Base-by-base conservation (phyloP, 2,888 invertebrate species). In the Zygothrica quintamaculata region DNA sequence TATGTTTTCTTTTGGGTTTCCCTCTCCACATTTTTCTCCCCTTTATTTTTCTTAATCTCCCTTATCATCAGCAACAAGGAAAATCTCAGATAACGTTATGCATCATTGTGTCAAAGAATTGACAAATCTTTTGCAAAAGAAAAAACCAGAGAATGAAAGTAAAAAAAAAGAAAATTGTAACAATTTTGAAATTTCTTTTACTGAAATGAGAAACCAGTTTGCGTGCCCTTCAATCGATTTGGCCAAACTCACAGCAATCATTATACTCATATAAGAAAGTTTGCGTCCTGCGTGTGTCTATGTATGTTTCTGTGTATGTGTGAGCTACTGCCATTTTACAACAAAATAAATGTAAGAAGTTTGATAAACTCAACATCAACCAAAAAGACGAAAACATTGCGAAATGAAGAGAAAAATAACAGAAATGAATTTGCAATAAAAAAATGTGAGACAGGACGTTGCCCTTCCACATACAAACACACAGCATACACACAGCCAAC, bases 1-100 rank as follows among this genome's bases (percentile, higher is more conserved):
- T 66, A 53, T 52, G 61, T 71, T 8, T 11, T 26, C 7, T 5
- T 25, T 11, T 43, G 15, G 8, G 47, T 50, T 42, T 44, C 52
- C 40, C 37, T n/a, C n/a, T n/a, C 43, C 13, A 7, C 39, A 34
- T 29, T 15, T 18, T 44, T 42, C 47, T 18, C n/a, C n/a, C n/a
- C n/a, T n/a, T n/a, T n/a, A n/a, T n/a, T n/a, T n/a, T n/a, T n/a
- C n/a, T n/a, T n/a, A n/a, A n/a, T n/a, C n/a, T n/a, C n/a, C n/a
- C n/a, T n/a, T n/a, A n/a, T 12, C 36, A 34, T 5, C 12, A 18
- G 26, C 47, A 26, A 34, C 74, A 82, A n/a, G n/a, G n/a, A n/a
- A n/a, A n/a, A 86, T 87, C 80, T 84, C 82, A 68, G 87, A 88
- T 88, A 82, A 77, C 81, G 73, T 67, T 72, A 80, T 79, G 80